Percentiles rank a stretch among this genome's conserved stretches.
Conservation (phyloP, 2,113 vertebrate species). For the Cepphus grylle region DNA sequence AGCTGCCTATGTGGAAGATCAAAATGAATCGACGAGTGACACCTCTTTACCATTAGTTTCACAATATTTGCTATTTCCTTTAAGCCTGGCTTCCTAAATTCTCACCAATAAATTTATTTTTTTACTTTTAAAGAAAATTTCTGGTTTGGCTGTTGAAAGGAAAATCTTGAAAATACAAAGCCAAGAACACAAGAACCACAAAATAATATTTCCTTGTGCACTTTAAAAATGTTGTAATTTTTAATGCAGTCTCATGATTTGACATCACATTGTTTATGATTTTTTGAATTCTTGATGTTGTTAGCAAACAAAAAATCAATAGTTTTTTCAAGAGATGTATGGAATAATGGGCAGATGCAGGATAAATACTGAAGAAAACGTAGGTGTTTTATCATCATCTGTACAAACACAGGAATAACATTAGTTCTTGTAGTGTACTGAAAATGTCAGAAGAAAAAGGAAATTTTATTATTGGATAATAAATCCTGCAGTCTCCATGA, state of each 20-base stretch:
- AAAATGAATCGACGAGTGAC: neutral
- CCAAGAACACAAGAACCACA: neutral
- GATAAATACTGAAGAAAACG: neutral
- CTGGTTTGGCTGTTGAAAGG: neutral
- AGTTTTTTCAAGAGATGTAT: neutral
- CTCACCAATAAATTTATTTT: neutral
- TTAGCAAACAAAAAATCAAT: neutral
- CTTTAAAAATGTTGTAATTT: neutral
- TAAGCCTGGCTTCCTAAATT: neutral
- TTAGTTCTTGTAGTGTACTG: neutral
- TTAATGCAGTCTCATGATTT: neutral
- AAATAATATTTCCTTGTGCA: neutral
- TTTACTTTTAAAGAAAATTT: neutral
- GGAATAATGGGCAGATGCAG: neutral
- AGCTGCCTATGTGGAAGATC: neutral
- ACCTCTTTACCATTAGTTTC: neutral
- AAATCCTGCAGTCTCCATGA: neutral
- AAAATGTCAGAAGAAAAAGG: neutral
- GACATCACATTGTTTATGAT: rapidly evolving
- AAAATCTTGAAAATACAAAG: neutral
- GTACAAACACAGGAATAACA: neutral
- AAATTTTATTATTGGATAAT: neutral
- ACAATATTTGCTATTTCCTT: neutral
- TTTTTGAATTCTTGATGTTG: neutral
- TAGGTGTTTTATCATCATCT: neutral